Base-by-base conservation (phyloP, 2,113 vertebrate species). In the Megaptera novaeangliae region DNA sequence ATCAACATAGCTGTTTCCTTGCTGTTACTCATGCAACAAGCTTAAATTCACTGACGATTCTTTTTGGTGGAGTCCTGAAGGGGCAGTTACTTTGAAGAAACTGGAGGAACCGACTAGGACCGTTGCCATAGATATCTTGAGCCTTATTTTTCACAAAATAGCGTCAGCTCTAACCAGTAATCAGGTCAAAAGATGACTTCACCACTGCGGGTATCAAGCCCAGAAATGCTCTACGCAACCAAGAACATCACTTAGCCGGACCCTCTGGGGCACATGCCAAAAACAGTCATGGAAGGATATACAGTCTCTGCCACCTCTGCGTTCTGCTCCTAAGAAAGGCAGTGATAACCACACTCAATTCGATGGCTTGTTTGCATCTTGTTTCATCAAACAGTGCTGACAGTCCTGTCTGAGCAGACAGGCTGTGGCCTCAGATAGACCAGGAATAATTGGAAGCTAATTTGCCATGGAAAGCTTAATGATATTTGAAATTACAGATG, bases 381-480 rank as follows among this genome's bases (percentile, higher is more conserved):
- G 5, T 84, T 68, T 68, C 86, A 87, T 87, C 86, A 87, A 64
- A 88, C 18, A 8, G 13, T 68, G 31, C 6, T 86, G 49, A 41
- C 23, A 81, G 71, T 80, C 29, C 31, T 97, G 14, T 84, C 91
- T 87, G n/a, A 92, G 25, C 63, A 96, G 14, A 44, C 86, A 29
- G 41, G 63, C 77, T 82, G 13, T 64, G 72, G 77, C 78, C 92
- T 80, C 91, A 84, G 96, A 89, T 15, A 86, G 68, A 96, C 74
- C 88, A 93, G 96, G 84, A 75, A 95, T 87, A 88, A 98, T 87
- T 87, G 95, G 64, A 97, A 98, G 46, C 90, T 97, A 98, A 98
- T 98, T 98, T 97, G 96, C 85, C 89, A 88, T 90, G 81, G 85
- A 98, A 98, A 98, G 89, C 81, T 91, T 98, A 97, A 98, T 97